Evolutionary conservation across 2,113 vertebrate genomes (phyloP), one percentile per base, ranked within the genome.

Genomic region (Epinephelus moara): DNA sequence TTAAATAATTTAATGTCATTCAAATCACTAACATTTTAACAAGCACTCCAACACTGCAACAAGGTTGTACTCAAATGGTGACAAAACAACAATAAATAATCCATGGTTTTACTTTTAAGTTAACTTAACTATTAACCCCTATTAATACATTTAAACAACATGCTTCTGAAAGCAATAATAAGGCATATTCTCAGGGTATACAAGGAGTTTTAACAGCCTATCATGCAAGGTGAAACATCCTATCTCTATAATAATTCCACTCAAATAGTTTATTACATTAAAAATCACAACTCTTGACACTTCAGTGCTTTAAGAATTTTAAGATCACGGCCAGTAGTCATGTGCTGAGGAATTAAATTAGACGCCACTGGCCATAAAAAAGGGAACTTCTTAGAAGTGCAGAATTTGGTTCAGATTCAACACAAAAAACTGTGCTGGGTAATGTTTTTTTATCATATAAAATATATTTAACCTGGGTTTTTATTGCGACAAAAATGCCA

Each of bases 21-120:
- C 62, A 84, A 79, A 85, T 92, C 66, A 79, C 80, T 80, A 89
- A 80, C 76, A 88, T 77, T 81, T 82, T 77, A 93, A 75, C 74
- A 91, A 81, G 70, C 82, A 90, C 80, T 78, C 86, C 82, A 91
- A 88, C 89, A 91, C 86, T 75, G 86, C 88, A 94, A 86, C 75
- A 88, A 73, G 84, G 66, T 82, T 80, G 42, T 66, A 84, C 69
- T 90, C 84, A 81, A 84, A 84, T 83, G 60, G 91, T 93, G 93
- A 89, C 76, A 82, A 72, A 45, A 47, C 21, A 69, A 84, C 60
- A 94, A 95, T 95, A 94, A 95, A 95, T 94, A 94, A 89, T 15
- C 76, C 52, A 47, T 55, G 23, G 42, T 78, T 82, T 45, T 71
- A 82, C 68, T 66, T 81, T 83, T 74, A 82, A 80, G 47, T 87